These are phyloP conservation scores for Tubiluchus corallicola DNA, from an alignment of 2,888 invertebrate genomes.

Conservation along the genomic window DNA sequence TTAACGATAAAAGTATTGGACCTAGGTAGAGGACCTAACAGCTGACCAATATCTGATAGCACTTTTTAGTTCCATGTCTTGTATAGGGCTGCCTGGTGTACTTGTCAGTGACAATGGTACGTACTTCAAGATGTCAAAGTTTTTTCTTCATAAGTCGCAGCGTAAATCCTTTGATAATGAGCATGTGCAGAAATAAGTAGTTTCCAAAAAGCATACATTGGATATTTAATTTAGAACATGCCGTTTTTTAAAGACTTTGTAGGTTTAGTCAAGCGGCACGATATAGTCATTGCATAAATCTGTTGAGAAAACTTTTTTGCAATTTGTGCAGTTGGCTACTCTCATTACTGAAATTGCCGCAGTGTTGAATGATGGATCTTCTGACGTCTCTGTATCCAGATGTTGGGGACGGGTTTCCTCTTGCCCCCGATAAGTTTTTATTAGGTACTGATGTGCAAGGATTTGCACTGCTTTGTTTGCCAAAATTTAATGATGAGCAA, in stretches of 20 bases:
- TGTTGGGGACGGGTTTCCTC: too few species aligned
- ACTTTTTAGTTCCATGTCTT: background rate
- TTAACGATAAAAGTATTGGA: too few species aligned
- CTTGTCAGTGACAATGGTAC: background rate
- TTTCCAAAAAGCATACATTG: constrained; percentile 2
- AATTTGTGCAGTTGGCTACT: constrained; percentile 6
- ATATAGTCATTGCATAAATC: constrained; percentile 7
- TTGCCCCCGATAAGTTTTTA: too few species aligned
- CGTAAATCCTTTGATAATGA: background rate
- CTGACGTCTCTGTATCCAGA: constrained; percentile 5
- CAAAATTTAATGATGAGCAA: too few species aligned
- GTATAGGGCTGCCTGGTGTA: background rate
- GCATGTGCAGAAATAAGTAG: constrained; percentile 7
- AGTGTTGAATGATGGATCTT: constrained; percentile 8
- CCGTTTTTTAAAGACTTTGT: constrained; percentile 10
- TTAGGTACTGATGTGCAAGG: too few species aligned
- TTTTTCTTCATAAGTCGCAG: background rate
- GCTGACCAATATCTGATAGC: background rate
- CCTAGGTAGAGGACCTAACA: constrained; percentile 4
- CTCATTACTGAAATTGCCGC: constrained; percentile 10
- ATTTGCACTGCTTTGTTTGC: too few species aligned
- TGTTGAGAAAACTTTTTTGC: constrained; percentile 6
- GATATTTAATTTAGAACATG: constrained; percentile 10
- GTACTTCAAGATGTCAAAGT: background rate
- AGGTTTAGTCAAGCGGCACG: constrained; percentile 7